Evolutionary conservation across 2,888 invertebrate genomes (phyloP).

Genomic region (Choreutis nemorana): DNA sequence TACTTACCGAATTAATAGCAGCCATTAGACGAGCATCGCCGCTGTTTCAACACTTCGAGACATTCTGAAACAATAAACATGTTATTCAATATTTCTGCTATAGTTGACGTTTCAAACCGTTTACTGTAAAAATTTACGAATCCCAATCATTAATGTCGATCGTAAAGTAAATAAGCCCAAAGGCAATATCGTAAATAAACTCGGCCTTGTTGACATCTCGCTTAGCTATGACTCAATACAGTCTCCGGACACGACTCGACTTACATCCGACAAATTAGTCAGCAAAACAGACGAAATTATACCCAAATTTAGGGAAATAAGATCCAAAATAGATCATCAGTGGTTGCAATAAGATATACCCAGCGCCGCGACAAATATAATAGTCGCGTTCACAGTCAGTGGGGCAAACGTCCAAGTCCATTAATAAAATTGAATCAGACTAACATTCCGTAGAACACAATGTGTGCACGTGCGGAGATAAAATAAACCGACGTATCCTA

Average conservation of each 20-base stretch:
- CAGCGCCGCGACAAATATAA: slow-evolving; percentile 48
- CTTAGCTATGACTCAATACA: slow-evolving; percentile 47
- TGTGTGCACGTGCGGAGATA: slow-evolving; percentile 54
- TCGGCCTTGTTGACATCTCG: slow-evolving; percentile 49
- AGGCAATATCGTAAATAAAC: slow-evolving; percentile 45
- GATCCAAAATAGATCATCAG: slow-evolving; percentile 26
- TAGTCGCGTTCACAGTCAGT: slow-evolving; percentile 51
- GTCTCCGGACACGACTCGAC: slow-evolving; percentile 27
- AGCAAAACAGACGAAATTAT: slow-evolving; percentile 17
- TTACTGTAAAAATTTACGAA: slow-evolving; percentile 15
- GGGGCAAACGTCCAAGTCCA: slow-evolving; percentile 65
- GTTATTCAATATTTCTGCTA: background rate
- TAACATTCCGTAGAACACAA: slow-evolving; percentile 58
- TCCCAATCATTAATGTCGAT: slow-evolving; percentile 24
- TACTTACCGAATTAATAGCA: slow-evolving; percentile 72
- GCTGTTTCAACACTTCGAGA: slow-evolving; percentile 26
- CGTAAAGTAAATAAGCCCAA: slow-evolving; percentile 44
- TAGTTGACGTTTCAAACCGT: slow-evolving; percentile 8
- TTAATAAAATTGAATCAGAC: slow-evolving; percentile 66
- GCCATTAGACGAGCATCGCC: slow-evolving; percentile 67
- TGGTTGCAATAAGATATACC: slow-evolving; percentile 29
- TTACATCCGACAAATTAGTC: slow-evolving; percentile 12
- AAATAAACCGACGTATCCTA: no score
- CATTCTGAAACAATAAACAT: slow-evolving; percentile 48
- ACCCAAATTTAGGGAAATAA: slow-evolving; percentile 26